Evolutionary conservation across 2,113 vertebrate species (phyloP), one percentile per base, ranked within the genome.

Genomic region (Calonectris borealis): DNA sequence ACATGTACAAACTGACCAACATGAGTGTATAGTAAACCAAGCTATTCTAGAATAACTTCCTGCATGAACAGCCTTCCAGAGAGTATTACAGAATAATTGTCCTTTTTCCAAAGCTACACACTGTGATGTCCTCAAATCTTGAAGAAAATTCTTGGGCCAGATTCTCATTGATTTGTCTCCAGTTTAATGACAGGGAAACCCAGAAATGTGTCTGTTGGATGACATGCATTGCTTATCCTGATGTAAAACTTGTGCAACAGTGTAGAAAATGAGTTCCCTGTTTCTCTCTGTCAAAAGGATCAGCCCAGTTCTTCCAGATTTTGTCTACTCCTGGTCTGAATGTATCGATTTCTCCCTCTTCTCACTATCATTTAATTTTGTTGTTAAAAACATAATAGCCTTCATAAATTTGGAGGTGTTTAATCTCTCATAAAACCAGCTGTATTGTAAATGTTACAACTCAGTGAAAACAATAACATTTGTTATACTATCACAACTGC

Each of bases 381-480:
- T 36, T 7, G 7, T 80, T 89, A 80, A 90, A 91, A 36, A n/a
- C 1, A 4, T 77, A 95, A 87, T 54, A 85, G 4, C 31, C 42
- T 83, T 85, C 75, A 89, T 91, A 85, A 87, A 95, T 93, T 91
- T 93, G 46, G 62, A 90, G n/a, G 29, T 86, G 78, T 80, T 95
- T 87, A 80, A 81, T 94, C 64, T 83, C 44, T 95, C 66, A 90
- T 89, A 76, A 94, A 94, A 84, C 60, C n/a, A 69, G 61, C 2
- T 7, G n/a, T 71, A 64, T 93, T 68, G 16, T 62, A 90, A 91
- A 95, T 65, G 66, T 27, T 88, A 34, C 11, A 32, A 55, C 26
- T 77, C 71, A 60, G 42, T 81, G 54, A 64, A 94, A 97, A 83
- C 46, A 85, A 80, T 73, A 91, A 80, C 61, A 73, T 89, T 90